Percentiles rank a stretch among this genome's conserved stretches.
Evolutionary conservation across 2,797 vertebrate species (phyloP).

Genomic region (Cryptoprocta ferox): DNA sequence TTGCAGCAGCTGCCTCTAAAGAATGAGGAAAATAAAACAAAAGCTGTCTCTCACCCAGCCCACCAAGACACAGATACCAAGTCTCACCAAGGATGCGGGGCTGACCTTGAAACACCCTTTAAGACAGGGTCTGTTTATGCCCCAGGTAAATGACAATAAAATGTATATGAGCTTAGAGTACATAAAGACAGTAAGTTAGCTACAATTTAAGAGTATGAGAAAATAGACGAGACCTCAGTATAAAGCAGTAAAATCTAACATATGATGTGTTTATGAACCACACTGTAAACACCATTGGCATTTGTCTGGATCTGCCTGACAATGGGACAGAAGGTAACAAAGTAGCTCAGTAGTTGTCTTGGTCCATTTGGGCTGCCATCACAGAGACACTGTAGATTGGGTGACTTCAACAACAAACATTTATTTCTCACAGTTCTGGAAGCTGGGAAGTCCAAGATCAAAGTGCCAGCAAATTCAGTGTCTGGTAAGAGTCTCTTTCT

Average conservation of each 20-base stretch:
- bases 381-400: background rate
- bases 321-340: background rate
- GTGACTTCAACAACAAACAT: background rate
- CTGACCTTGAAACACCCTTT: background rate
- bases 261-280: background rate
- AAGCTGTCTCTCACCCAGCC: background rate
- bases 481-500: background rate
- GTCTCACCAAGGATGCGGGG: background rate
- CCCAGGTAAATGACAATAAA: background rate
- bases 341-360: background rate
- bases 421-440: background rate
- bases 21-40: slow-evolving; percentile 30
- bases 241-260: slow-evolving; percentile 7
- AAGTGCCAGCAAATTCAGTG: background rate
- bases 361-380: background rate
- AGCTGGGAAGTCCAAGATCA: background rate
- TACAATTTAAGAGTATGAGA: background rate
- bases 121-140: background rate
- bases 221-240: background rate
- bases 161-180: background rate
- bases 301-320: background rate
- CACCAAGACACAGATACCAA: background rate
- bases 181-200: background rate
- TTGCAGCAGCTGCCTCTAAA: background rate
- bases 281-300: background rate